Percentiles rank a stretch among this genome's conserved stretches.
phyloP scores from a whole-genome alignment of 2,888 invertebrate species.

The Caenorhabditis japonica region DNA sequence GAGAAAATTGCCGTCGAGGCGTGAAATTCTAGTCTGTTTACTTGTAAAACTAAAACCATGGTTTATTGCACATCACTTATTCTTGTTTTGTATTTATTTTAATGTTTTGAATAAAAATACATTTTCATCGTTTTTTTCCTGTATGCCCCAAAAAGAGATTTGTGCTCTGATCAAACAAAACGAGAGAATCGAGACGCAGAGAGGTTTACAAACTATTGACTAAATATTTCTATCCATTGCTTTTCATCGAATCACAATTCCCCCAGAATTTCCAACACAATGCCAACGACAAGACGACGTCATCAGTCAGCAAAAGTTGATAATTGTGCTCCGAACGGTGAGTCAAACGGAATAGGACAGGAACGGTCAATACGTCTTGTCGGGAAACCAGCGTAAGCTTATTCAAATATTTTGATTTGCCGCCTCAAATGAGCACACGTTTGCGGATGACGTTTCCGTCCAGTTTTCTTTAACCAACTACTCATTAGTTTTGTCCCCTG shows the following conservation, averaged over 20 bases:
- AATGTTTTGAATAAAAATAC: background rate
- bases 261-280: too few species aligned
- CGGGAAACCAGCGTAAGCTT: constrained; percentile 23
- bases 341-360: constrained; percentile 6
- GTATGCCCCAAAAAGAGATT: too few species aligned
- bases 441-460: background rate
- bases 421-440: constrained; percentile 5
- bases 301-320: background rate
- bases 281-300: constrained; percentile 10
- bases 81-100: too few species aligned
- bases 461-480: constrained; percentile 9
- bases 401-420: constrained; percentile 43
- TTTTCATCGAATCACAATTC: background rate
- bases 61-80: constrained; percentile 4
- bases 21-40: background rate
- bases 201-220: constrained; percentile 16
- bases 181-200: constrained; percentile 20
- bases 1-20: constrained; percentile 49
- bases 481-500: constrained; percentile 2
- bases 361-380: constrained; percentile 20
- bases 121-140: background rate
- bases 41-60: background rate
- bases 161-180: constrained; percentile 15
- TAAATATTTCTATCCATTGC: constrained; percentile 1
- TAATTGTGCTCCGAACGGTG: background rate